These are phyloP conservation scores for Catalaphyllia jardinei DNA, from an alignment of 64 coral and sea anemone species.

Conservation along the genomic window DNA sequence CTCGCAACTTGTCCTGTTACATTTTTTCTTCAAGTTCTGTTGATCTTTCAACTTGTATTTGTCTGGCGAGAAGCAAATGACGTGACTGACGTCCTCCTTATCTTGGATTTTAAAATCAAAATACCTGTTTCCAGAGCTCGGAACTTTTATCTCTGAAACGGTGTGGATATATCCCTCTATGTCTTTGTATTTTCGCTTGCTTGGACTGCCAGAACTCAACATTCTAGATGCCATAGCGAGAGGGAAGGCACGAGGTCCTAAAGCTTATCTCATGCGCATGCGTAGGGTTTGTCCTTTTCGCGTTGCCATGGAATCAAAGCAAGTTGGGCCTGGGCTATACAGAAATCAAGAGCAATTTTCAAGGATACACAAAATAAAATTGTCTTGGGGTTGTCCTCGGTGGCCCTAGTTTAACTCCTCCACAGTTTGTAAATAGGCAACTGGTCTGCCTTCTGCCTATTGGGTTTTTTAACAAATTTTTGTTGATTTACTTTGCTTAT, in stretches of 20 bases:
- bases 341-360: constrained; percentile 19
- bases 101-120: constrained; percentile 33
- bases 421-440: not conserved
- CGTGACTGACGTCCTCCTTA: too few species aligned
- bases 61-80: too few species aligned
- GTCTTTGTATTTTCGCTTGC: constrained; percentile 38
- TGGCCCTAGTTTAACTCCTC: constrained; percentile 17
- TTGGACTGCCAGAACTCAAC: constrained; percentile 23
- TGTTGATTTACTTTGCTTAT: constrained; percentile 29
- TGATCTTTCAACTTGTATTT: not conserved
- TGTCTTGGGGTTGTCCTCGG: constrained; percentile 30
- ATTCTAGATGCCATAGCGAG: constrained; percentile 37
- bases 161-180: constrained; percentile 62
- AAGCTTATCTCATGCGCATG: constrained; percentile 46
- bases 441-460: constrained; percentile 25
- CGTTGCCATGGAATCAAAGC: not conserved
- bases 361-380: not conserved
- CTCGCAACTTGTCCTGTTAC: not conserved
- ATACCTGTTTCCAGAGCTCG: constrained; percentile 53
- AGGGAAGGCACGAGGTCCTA: constrained; percentile 29
- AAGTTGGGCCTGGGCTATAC: constrained; percentile 35
- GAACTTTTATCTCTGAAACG: constrained; percentile 41
- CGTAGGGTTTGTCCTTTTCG: not conserved
- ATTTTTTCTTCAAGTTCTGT: not conserved
- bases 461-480: constrained; percentile 46